Conservation (phyloP, 2,797 vertebrate species). For the Paramormyrops hopkinsi region DNA sequence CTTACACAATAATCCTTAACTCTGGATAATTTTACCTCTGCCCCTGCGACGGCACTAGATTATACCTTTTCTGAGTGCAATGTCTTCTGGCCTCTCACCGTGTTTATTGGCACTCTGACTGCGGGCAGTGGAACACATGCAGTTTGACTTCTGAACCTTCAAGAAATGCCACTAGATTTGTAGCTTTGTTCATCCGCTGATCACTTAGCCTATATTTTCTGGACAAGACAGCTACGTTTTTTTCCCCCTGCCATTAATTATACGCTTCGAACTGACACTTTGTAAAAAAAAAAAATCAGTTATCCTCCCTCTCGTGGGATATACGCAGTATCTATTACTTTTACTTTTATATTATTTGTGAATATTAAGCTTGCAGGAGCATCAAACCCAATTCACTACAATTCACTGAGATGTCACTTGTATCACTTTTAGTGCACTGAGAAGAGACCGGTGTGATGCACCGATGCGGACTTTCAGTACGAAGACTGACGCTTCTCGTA, state of each 20-base stretch:
- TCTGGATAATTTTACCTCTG: constrained; percentile 49
- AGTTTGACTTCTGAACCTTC: constrained; percentile 44
- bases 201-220: background rate
- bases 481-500: background rate
- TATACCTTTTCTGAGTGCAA: constrained; percentile 44
- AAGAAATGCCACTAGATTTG: constrained; percentile 1
- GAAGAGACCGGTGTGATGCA: background rate
- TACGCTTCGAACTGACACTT: background rate
- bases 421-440: background rate
- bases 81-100: constrained; percentile 39
- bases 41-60: constrained; percentile 48
- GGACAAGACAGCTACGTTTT: background rate
- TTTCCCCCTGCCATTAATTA: background rate
- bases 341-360: background rate
- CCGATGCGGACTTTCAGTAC: background rate
- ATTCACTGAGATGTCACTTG: background rate
- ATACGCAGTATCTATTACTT: background rate
- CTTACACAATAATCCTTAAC: constrained; percentile 45
- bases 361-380: background rate
- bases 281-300: background rate
- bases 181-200: background rate
- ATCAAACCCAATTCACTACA: background rate
- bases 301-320: background rate
- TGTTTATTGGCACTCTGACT: constrained; percentile 37
- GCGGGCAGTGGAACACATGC: constrained; percentile 41